A percentile compares a stretch with the other conserved stretches of the same genome.
These are phyloP conservation scores for Bubo blakistoni DNA, from an alignment of 2,113 vertebrate genomes.

Conservation along the genomic window DNA sequence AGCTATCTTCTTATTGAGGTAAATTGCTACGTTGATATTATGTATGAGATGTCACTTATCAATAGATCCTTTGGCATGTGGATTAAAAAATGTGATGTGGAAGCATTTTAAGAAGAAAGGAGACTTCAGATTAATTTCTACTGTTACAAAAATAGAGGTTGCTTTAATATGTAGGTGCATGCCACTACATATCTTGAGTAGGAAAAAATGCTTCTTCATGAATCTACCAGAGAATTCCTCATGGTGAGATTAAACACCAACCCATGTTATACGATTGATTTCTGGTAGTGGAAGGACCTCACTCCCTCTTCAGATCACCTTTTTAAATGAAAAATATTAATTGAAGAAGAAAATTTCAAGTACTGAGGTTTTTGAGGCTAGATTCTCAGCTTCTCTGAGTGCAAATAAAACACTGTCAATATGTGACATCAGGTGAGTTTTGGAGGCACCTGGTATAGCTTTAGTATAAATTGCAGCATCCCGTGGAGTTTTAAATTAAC, in stretches of 20 bases:
- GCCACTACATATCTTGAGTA: not conserved
- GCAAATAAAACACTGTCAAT: not conserved
- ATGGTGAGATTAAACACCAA: not conserved
- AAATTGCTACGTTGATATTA: not conserved
- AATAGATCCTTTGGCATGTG: slow-evolving; percentile 9
- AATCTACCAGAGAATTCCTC: not conserved
- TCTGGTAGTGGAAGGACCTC: not conserved
- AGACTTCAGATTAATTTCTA: not conserved
- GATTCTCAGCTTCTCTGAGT: not conserved
- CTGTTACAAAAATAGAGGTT: not conserved
- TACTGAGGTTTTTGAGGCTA: not conserved
- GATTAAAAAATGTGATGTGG: slow-evolving; percentile 3
- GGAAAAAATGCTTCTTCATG: not conserved
- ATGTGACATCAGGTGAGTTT: not conserved
- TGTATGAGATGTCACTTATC: slow-evolving; percentile 11
- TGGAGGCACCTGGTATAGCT: not conserved
- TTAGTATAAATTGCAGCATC: not conserved
- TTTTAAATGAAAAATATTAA: not conserved
- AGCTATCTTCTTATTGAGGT: not conserved
- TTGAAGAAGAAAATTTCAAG: not conserved
- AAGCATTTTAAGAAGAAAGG: slow-evolving; percentile 27
- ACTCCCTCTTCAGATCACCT: not conserved
- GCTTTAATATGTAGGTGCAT: not conserved
- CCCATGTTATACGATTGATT: not conserved
- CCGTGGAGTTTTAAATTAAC: not conserved